A percentile compares a stretch with the other conserved stretches of the same genome.
Conservation (phyloP, 2,797 vertebrate species). For the Triplophysa yarkandensis region DNA sequence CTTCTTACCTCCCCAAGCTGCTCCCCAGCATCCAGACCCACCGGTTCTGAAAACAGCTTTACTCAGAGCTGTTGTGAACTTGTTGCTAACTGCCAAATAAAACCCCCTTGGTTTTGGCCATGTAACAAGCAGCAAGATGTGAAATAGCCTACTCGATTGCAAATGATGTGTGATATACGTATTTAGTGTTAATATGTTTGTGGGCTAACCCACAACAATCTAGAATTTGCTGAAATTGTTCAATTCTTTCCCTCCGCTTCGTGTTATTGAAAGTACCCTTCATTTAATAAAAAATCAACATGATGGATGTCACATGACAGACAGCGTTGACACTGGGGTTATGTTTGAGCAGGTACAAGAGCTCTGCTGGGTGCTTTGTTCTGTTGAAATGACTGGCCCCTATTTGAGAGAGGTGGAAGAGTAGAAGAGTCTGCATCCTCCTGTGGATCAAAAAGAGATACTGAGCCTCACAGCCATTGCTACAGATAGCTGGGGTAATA, state of each 20-base stretch:
- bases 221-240: neutral
- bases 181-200: constrained; percentile 1
- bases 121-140: constrained; percentile 12
- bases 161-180: constrained; percentile 26
- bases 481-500: constrained; percentile 75
- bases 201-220: too few species aligned
- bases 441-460: constrained; percentile 75
- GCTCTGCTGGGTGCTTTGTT: neutral
- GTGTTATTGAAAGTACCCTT: neutral
- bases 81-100: constrained; percentile 43
- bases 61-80: constrained; percentile 36
- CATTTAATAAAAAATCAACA: neutral
- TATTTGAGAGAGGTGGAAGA: constrained; percentile 72
- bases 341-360: constrained; percentile 3
- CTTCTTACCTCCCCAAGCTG: constrained; percentile 6
- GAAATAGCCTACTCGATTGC: constrained; percentile 7
- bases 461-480: constrained; percentile 69
- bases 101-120: constrained; percentile 18
- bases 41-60: constrained; percentile 10
- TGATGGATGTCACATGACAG: constrained; percentile 9
- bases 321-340: neutral
- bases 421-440: constrained; percentile 59
- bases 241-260: neutral
- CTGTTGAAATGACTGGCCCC: constrained; percentile 31
- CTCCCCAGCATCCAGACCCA: constrained; percentile 28